A percentile compares a stretch with the other conserved stretches of the same genome.
Conservation (phyloP, 2,888 invertebrate genomes). For the Leucozona laternaria region DNA sequence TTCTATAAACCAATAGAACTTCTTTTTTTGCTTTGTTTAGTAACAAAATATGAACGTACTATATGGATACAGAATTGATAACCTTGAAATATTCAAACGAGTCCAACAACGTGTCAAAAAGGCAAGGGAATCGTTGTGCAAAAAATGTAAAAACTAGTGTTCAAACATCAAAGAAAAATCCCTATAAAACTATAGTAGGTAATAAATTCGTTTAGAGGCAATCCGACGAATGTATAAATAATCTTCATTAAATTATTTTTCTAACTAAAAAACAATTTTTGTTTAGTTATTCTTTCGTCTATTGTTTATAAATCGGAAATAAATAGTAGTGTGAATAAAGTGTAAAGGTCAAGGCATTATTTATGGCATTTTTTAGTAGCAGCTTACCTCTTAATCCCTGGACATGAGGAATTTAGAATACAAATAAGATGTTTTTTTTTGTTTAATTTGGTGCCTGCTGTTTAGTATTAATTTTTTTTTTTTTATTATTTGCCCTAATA, state of each 20-base stretch:
- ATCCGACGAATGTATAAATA: background rate
- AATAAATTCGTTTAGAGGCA: background rate
- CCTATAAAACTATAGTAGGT: background rate
- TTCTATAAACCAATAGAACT: background rate
- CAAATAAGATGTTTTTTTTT: background rate
- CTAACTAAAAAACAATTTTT: background rate
- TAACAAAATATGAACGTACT: background rate
- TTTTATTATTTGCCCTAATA: background rate
- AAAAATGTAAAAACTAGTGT: background rate
- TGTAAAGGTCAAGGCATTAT: background rate
- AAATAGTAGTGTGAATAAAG: background rate
- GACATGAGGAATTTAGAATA: slow-evolving; percentile 9
- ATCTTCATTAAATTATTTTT: background rate
- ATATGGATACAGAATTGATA: background rate
- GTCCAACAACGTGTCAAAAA: slow-evolving; percentile 15
- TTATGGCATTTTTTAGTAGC: background rate
- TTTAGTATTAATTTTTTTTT: background rate
- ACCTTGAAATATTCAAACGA: slow-evolving; percentile 31
- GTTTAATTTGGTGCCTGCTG: background rate
- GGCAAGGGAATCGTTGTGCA: background rate
- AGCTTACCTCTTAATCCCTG: slow-evolving; percentile 14
- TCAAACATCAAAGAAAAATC: background rate
- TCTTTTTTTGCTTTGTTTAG: slow-evolving; percentile 7
- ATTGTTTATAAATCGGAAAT: background rate
- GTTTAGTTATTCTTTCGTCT: background rate